Evolutionary conservation across 37 sponge, comb jelly and placozoan species (phyloP), one percentile per base, ranked within the genome.

Genomic region (Axinella damicornis): DNA sequence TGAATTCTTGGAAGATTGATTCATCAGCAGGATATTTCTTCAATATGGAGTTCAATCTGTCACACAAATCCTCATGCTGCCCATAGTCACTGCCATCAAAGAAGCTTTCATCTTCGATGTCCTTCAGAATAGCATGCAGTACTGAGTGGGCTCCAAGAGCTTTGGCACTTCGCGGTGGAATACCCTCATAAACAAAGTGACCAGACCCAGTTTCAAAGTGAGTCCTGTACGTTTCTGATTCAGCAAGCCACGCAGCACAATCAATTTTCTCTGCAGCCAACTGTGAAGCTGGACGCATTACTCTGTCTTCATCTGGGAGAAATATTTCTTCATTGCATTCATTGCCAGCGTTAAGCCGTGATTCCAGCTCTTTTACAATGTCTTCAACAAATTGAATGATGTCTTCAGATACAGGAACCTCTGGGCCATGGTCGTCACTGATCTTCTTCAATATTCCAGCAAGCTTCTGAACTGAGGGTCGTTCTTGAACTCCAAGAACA

Each of bases 41-140:
- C 21, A 94, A 75, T 31, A 94, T 83, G 6, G 67, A 63, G 55
- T 83, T 88, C 19, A 94, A 63, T 80, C 94, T 69, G 33, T 89
- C 90, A 79, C 83, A 87, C 30, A 94, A 66, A 27, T 90, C 81
- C 74, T 94, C 94, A 78, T 85, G 46, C 57, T 93, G 94, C 2
- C 94, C 94, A 90, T 78, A 94, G 37, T 94, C 94, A 58, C 65
- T 71, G 13, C 88, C 92, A 53, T 59, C 33, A 18, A 87, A 34
- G 30, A 92, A 79, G 22, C 37, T 53, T 0, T 83, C 53, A 52
- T 76, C 83, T 31, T 73, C 77, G 34, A 91, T 70, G 22, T 81
- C 72, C 37, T 86, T 74, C 19, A 81, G 20, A 66, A 86, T 38
- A 28, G 81, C 62, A 72, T 75, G 73, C 1, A 91, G 52, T 1